phyloP scores from a whole-genome alignment of 2,797 vertebrate species.

The Glossophaga mutica region DNA sequence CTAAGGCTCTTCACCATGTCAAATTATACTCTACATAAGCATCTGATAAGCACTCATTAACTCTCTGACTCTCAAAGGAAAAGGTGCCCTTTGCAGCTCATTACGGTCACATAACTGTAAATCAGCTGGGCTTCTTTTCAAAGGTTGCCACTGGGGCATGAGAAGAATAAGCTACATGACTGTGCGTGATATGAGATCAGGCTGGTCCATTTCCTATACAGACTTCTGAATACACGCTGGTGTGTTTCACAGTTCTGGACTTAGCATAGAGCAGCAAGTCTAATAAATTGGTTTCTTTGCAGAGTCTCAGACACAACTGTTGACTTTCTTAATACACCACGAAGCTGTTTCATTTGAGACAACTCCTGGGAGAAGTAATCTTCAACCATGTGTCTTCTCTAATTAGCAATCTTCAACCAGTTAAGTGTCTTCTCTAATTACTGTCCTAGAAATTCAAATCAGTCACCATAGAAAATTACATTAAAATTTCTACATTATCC shows the following conservation, averaged over 20 bases:
- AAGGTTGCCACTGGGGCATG: constrained; percentile 46
- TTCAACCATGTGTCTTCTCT: background rate
- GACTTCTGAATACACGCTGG: background rate
- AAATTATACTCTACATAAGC: background rate
- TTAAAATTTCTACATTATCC: background rate
- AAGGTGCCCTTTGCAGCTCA: background rate
- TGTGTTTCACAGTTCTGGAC: background rate
- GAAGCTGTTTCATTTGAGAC: constrained; percentile 9
- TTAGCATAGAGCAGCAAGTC: background rate
- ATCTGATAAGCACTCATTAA: background rate
- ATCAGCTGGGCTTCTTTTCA: constrained; percentile 51
- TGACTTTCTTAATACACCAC: background rate
- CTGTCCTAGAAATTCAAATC: background rate
- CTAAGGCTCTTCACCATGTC: background rate
- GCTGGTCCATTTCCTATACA: background rate
- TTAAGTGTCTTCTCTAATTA: background rate
- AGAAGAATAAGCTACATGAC: constrained; percentile 47
- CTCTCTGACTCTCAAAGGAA: background rate
- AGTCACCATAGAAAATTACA: background rate
- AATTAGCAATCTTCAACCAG: background rate
- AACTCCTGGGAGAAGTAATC: background rate
- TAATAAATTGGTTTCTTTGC: constrained; percentile 19
- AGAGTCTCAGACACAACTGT: background rate
- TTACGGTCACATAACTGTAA: background rate
- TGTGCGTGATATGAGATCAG: background rate